These are phyloP conservation scores for Limnephilus rhombicus DNA, from an alignment of 2,888 invertebrate species.

Conservation along the genomic window DNA sequence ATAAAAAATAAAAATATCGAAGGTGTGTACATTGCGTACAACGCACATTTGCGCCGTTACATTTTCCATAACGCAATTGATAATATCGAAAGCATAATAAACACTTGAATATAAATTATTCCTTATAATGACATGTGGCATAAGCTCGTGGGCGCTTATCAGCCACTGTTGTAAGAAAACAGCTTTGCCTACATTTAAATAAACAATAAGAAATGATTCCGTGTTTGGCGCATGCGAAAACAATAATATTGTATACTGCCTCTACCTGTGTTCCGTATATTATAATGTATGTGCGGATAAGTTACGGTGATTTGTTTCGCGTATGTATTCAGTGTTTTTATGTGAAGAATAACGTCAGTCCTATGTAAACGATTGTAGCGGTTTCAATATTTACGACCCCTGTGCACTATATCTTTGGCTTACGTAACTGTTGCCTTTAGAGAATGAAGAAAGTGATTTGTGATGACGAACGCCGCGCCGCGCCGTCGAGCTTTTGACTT, in stretches of 20 bases:
- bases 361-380: slow-evolving; percentile 59
- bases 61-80: not conserved
- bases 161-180: slow-evolving; percentile 3
- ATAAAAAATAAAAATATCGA: too few species aligned
- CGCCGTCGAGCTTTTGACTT: not conserved
- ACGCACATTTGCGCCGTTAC: not conserved
- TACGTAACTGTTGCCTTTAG: not conserved
- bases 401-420: slow-evolving; percentile 38
- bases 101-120: not conserved
- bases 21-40: not conserved
- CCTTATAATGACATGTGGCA: slow-evolving; percentile 8
- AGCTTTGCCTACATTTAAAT: slow-evolving; percentile 43
- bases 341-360: slow-evolving; percentile 53
- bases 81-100: not conserved
- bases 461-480: not conserved
- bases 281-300: not conserved
- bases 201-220: slow-evolving; percentile 47
- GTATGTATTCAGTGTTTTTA: slow-evolving; percentile 39
- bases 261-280: not conserved
- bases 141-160: slow-evolving; percentile 2
- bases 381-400: slow-evolving; percentile 62
- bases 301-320: slow-evolving; percentile 22
- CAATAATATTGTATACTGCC: not conserved
- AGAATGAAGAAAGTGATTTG: not conserved
- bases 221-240: not conserved